Evolutionary conservation across 1,140 invertebrate genomes (phyloP).

Genomic region (Chironomus striatipennis): DNA sequence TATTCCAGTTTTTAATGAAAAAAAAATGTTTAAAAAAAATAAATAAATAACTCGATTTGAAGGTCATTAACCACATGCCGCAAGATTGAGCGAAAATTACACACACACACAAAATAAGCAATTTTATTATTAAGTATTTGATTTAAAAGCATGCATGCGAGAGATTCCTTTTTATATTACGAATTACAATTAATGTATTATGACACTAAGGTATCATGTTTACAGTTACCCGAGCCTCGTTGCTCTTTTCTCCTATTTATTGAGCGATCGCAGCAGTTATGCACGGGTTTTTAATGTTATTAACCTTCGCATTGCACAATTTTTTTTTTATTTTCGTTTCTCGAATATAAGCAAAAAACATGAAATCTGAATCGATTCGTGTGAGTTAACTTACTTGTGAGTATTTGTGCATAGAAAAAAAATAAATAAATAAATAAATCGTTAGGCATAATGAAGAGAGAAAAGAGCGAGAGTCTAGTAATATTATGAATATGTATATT

Average conservation of each 20-base stretch:
- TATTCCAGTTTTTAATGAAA: no score
- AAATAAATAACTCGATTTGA: neutral
- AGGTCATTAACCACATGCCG: neutral
- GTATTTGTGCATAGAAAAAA: neutral
- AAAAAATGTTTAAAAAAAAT: no score
- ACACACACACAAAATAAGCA: neutral
- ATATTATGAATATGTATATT: slow-evolving; percentile 6
- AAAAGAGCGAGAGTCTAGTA: neutral
- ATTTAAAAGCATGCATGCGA: neutral
- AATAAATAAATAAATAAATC: no score
- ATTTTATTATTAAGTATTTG: neutral
- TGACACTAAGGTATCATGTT: neutral
- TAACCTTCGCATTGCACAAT: slow-evolving; percentile 12
- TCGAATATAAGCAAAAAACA: no score
- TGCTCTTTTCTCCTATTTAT: neutral
- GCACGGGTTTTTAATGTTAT: neutral
- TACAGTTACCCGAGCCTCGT: neutral
- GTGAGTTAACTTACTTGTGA: no score
- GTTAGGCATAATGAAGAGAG: neutral
- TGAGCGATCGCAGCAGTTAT: neutral
- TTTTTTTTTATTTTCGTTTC: neutral
- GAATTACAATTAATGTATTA: neutral
- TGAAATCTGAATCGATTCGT: no score
- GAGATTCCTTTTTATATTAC: neutral
- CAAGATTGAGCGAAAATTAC: no score